Conservation (phyloP, 2,113 vertebrate species). For the Fregetta grallaria region DNA sequence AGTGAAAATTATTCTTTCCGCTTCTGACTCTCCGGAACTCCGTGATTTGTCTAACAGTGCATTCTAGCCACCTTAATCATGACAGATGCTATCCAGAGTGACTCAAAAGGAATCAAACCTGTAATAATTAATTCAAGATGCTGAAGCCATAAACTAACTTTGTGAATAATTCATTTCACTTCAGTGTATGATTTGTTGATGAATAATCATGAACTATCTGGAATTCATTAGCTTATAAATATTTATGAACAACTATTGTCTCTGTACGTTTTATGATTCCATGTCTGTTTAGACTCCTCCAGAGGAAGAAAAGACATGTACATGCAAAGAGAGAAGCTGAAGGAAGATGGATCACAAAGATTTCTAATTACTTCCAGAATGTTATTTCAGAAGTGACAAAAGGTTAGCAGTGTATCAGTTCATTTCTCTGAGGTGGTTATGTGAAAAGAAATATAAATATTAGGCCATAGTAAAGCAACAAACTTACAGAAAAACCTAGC, state of each 20-base stretch:
- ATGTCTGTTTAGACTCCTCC: neutral
- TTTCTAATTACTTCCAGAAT: neutral
- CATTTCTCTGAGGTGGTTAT: neutral
- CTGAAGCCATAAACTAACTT: constrained; percentile 52
- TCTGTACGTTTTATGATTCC: constrained; percentile 36
- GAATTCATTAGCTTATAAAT: constrained; percentile 64
- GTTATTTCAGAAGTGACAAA: constrained; percentile 1
- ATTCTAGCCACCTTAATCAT: constrained; percentile 33
- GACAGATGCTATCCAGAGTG: neutral
- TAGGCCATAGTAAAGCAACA: neutral
- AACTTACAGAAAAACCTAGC: neutral
- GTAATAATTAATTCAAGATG: constrained; percentile 68
- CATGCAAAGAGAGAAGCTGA: neutral
- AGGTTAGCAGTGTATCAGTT: neutral
- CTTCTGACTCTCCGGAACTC: neutral
- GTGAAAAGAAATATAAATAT: neutral
- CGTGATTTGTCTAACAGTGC: constrained; percentile 21
- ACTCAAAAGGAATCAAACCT: constrained; percentile 52
- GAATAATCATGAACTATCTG: constrained; percentile 71
- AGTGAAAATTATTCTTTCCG: neutral
- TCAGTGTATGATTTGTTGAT: constrained; percentile 39
- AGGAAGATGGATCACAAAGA: neutral
- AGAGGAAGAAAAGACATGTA: neutral
- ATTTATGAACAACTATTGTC: constrained; percentile 46
- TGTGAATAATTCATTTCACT: constrained; percentile 61